Base-by-base conservation (phyloP, 1,140 invertebrate genomes). In the Linepithema humile region DNA sequence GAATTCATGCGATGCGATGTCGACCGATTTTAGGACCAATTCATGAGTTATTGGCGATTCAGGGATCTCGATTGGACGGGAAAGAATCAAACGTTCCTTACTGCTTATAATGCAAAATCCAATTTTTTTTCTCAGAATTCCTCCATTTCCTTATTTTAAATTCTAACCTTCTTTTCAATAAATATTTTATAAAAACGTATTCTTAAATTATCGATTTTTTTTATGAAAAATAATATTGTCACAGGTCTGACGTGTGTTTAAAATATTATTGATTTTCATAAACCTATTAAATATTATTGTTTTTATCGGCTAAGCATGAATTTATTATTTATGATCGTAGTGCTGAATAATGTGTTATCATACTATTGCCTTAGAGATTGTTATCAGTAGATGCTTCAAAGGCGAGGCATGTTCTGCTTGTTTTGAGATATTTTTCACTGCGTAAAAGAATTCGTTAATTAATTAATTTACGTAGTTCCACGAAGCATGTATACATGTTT, bases 381-480 rank as follows among this genome's bases (percentile, higher is more conserved):
- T 72, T n/a, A n/a, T 9, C 70, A 40, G 20, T 5, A n/a, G 65
- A 7, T 75, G 20, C 45, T 29, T 75, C 29, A 64, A 20, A 62
- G 40, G 7, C 6, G 15, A 59, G 26, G 15, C 55, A 12, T 12
- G 53, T 9, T 57, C 10, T n/a, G n/a, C n/a, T n/a, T n/a, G n/a
- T n/a, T n/a, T n/a, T n/a, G n/a, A n/a, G n/a, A n/a, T n/a, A 23
- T 48, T 26, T 45, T 60, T 62, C 26, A 38, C 4, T 35, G n/a
- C 9, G 29, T 15, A 7, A 48, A 75, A 75, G 29, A 75, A 75
- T 65, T 65, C 20, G 5, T 65, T 75, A 65, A 75, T 75, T 75
- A 75, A 75, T 75, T 75, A 75, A 75, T 62, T 75, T 45, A 65
- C 40, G 48, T 50, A 75, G 57, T 65, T 65, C 29, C 12, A 40